phyloP scores from a whole-genome alignment of 2,888 invertebrate genomes.

The Eudiplozoon nipponicum region DNA sequence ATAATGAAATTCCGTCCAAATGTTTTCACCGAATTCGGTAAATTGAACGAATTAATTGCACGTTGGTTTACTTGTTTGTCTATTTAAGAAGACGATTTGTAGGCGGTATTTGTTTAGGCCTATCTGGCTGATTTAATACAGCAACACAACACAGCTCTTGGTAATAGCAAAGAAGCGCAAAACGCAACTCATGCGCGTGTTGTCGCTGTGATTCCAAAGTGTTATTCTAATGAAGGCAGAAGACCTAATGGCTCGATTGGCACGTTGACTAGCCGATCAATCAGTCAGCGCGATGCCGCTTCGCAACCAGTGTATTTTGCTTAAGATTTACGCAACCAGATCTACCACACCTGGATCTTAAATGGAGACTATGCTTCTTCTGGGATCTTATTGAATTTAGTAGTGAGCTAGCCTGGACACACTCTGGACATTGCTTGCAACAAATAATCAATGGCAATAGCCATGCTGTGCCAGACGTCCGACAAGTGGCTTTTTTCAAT shows the following conservation, averaged over 20 bases:
- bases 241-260: no score
- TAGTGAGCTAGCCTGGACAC: constrained; percentile 32
- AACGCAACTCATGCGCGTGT: constrained; percentile 59
- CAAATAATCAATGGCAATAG: constrained; percentile 28
- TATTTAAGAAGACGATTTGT: constrained; percentile 69
- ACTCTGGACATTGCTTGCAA: constrained; percentile 8
- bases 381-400: constrained; percentile 72
- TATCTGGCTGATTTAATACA: constrained; percentile 76
- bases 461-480: constrained; percentile 53
- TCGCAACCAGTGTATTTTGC: no score
- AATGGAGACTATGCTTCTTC: constrained; percentile 88
- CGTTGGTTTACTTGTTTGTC: constrained; percentile 83
- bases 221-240: no score
- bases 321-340: constrained; percentile 42
- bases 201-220: constrained; percentile 56
- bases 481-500: constrained; percentile 83
- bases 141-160: constrained; percentile 49
- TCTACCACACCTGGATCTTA: constrained; percentile 65
- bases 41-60: constrained; percentile 54
- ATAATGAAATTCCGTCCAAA: constrained; percentile 30
- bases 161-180: no score
- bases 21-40: constrained; percentile 22
- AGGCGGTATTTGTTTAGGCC: constrained; percentile 70
- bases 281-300: no score
- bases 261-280: no score